These are phyloP conservation scores for Microcaecilia unicolor DNA, from an alignment of 2,797 vertebrate genomes.

Conservation along the genomic window DNA sequence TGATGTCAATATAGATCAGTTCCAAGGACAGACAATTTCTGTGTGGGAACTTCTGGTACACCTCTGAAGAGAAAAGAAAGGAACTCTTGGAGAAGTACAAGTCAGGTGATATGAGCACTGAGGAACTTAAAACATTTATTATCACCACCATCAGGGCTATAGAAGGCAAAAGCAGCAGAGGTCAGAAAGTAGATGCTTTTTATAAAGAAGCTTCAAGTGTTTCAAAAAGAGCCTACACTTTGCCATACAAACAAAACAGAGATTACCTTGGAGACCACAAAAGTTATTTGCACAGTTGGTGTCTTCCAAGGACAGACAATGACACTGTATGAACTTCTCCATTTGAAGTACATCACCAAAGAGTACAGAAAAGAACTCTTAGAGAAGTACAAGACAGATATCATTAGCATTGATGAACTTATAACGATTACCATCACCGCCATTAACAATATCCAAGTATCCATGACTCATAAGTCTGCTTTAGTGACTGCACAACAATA, in stretches of 20 bases:
- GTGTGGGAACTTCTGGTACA: constrained; percentile 39
- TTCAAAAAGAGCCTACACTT: no score
- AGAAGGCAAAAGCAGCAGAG: no score
- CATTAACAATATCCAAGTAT: no score
- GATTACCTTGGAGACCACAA: constrained; percentile 39
- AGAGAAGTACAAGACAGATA: constrained; percentile 36
- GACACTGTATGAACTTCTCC: constrained; percentile 78
- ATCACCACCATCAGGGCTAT: no score
- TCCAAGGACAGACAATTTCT: constrained; percentile 14
- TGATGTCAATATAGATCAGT: not conserved
- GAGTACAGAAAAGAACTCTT: constrained; percentile 59
- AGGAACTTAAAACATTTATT: no score
- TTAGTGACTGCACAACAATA: no score
- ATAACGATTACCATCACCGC: constrained; percentile 9
- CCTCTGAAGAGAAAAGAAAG: constrained; percentile 45
- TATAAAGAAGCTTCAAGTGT: no score
- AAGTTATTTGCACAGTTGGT: constrained; percentile 50
- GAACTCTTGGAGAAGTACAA: constrained; percentile 18
- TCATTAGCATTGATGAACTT: constrained; percentile 6
- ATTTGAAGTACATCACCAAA: constrained; percentile 72
- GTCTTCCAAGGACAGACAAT: constrained; percentile 62
- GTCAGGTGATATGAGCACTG: rapidly evolving
- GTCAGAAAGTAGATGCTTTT: not conserved
- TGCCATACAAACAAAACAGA: constrained; percentile 47
- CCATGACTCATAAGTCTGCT: no score